Conservation (phyloP, 2,113 vertebrate species). For the Pholis gunnellus region DNA sequence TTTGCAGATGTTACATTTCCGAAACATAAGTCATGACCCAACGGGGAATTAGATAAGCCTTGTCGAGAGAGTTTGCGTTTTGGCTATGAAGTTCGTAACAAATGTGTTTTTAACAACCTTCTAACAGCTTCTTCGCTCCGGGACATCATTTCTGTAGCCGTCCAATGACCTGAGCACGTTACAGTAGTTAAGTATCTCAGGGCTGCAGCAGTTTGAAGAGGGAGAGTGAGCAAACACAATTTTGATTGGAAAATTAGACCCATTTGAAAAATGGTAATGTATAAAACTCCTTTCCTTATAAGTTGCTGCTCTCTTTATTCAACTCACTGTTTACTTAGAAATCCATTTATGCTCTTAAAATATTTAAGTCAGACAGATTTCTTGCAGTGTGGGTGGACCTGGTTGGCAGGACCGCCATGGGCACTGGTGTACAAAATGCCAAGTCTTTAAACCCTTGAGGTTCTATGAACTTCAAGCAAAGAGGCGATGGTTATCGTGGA, state of each 20-base stretch:
- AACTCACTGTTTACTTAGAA: constrained; percentile 16
- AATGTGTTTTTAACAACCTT: constrained; percentile 68
- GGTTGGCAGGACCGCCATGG: constrained; percentile 32
- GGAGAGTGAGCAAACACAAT: neutral
- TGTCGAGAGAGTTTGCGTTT: constrained; percentile 51
- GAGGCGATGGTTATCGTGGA: constrained; percentile 22
- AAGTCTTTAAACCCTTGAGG: constrained; percentile 50
- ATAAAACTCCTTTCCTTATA: neutral
- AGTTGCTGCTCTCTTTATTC: constrained; percentile 7
- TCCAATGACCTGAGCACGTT: constrained; percentile 21
- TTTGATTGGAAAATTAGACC: neutral
- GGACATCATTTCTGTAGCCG: constrained; percentile 22
- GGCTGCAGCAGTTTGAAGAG: neutral
- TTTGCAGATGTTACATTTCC: constrained; percentile 62
- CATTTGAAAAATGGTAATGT: neutral
- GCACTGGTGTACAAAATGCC: constrained; percentile 28
- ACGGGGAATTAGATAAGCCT: constrained; percentile 39
- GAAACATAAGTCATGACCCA: constrained; percentile 61
- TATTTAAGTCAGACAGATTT: constrained; percentile 29
- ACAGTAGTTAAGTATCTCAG: constrained; percentile 45
- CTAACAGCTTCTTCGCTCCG: constrained; percentile 44
- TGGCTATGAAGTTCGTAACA: constrained; percentile 37
- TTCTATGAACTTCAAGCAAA: constrained; percentile 33
- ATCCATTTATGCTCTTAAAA: constrained; percentile 39
- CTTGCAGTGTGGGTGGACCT: constrained; percentile 44